A percentile compares a stretch with the other conserved stretches of the same genome.
These are phyloP conservation scores for Cacoxenus indagator DNA, from an alignment of 2,888 invertebrate species.

Conservation along the genomic window DNA sequence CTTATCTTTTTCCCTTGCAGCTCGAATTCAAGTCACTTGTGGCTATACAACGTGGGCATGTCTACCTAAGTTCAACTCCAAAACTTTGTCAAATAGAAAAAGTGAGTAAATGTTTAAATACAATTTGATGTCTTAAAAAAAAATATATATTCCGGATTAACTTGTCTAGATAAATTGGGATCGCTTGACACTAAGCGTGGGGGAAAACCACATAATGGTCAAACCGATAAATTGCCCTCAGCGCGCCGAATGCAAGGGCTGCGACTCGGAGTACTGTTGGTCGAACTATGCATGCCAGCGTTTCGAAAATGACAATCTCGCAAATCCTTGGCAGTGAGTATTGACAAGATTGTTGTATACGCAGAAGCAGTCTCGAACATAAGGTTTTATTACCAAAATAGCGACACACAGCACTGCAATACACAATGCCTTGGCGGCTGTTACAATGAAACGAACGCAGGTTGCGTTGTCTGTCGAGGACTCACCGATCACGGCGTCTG, in stretches of 20 bases:
- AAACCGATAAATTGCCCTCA: slow-evolving; percentile 41
- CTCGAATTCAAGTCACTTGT: slow-evolving; percentile 81
- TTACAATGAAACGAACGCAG: slow-evolving; percentile 67
- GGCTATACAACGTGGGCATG: slow-evolving; percentile 84
- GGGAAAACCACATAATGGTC: slow-evolving; percentile 56
- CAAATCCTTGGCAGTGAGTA: slow-evolving; percentile 49
- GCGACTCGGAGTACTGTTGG: slow-evolving; percentile 65
- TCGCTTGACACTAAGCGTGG: slow-evolving; percentile 56
- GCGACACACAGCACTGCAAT: slow-evolving; percentile 74
- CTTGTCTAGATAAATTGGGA: slow-evolving; percentile 66
- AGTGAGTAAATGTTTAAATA: slow-evolving; percentile 42
- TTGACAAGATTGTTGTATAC: background rate
- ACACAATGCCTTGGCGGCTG: slow-evolving; percentile 87
- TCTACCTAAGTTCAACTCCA: slow-evolving; percentile 82
- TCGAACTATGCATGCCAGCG: slow-evolving; percentile 63
- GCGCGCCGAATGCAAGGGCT: slow-evolving; percentile 53
- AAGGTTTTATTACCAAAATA: slow-evolving; percentile 26
- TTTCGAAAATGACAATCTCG: slow-evolving; percentile 62
- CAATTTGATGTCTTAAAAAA: background rate
- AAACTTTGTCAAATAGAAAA: slow-evolving; percentile 81
- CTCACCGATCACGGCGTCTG: slow-evolving; percentile 74
- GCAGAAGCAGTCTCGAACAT: background rate
- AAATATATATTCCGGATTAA: no score
- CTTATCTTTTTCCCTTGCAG: slow-evolving; percentile 69
- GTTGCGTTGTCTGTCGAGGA: slow-evolving; percentile 80